Percentiles rank a stretch among this genome's conserved stretches.
Conservation (phyloP, 2,888 invertebrate species). For the Drosophila testacea region DNA sequence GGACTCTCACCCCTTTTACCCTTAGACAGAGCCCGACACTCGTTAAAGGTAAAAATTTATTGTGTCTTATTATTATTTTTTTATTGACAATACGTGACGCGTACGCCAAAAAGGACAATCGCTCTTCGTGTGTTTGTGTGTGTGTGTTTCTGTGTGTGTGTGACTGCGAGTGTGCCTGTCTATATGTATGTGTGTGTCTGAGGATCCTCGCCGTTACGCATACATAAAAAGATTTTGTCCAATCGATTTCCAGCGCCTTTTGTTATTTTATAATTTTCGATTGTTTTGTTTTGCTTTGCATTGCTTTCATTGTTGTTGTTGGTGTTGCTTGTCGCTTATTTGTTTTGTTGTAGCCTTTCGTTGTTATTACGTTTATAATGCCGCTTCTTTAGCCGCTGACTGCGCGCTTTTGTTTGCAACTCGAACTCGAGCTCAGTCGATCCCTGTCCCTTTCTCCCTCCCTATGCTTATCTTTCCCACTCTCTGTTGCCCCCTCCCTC, state of each 20-base stretch:
- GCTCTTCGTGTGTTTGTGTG: constrained; percentile 33
- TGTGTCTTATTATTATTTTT: constrained; percentile 83
- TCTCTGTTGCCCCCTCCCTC: neutral
- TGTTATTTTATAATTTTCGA: constrained; percentile 81
- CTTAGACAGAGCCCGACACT: constrained; percentile 37
- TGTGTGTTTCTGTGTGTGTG: constrained; percentile 18
- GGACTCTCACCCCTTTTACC: constrained; percentile 30
- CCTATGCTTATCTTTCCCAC: neutral
- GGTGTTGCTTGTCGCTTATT: constrained; percentile 23
- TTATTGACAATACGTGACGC: constrained; percentile 84
- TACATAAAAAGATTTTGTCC: constrained; percentile 72
- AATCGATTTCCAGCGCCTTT: constrained; percentile 71
- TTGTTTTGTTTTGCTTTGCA: constrained; percentile 72
- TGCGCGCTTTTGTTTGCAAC: constrained; percentile 64
- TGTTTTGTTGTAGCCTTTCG: constrained; percentile 23
- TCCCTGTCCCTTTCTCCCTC: neutral
- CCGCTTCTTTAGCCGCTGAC: constrained; percentile 57
- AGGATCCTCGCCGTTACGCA: constrained; percentile 57
- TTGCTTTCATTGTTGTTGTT: constrained; percentile 19
- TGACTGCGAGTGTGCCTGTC: constrained; percentile 7
- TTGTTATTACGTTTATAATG: constrained; percentile 39
- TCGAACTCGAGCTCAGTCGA: neutral
- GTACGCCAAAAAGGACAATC: constrained; percentile 68
- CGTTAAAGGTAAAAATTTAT: constrained; percentile 83
- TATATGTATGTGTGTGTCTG: constrained; percentile 26